phyloP scores from a whole-genome alignment of 2,113 vertebrate genomes.

The Crotophaga sulcirostris region DNA sequence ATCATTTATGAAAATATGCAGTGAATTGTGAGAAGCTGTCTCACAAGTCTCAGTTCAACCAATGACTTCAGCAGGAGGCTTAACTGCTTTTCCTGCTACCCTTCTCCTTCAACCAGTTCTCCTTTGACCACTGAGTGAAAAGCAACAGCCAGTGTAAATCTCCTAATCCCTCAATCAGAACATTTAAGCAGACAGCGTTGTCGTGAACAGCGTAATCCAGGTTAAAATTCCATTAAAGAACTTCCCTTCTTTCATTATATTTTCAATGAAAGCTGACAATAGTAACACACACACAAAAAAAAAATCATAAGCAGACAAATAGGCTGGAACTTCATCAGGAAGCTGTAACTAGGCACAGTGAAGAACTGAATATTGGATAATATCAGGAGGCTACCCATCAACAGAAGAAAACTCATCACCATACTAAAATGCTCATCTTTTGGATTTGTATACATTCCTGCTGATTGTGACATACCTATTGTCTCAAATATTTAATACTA shows the following conservation, averaged over 20 bases:
- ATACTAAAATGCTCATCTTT: neutral
- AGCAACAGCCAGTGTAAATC: neutral
- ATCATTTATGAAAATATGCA: conserved; percentile 37
- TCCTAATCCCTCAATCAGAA: neutral
- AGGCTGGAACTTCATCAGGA: neutral
- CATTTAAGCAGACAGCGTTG: neutral
- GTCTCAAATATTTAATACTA: neutral
- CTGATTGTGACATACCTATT: neutral
- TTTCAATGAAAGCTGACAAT: neutral
- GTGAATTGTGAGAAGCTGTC: conserved; percentile 39
- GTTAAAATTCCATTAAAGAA: neutral
- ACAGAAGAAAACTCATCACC: neutral
- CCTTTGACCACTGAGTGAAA: neutral
- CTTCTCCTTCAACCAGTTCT: neutral
- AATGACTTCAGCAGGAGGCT: conserved; percentile 51
- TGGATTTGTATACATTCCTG: neutral
- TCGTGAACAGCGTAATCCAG: neutral
- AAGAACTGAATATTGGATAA: neutral
- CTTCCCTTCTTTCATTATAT: neutral
- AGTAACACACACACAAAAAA: neutral
- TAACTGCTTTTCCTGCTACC: conserved; percentile 52
- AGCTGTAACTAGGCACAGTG: neutral
- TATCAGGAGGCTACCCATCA: neutral
- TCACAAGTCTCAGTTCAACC: neutral
- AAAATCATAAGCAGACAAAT: neutral